These are phyloP conservation scores for Apis mellifera DNA, from an alignment of 1,140 invertebrate species.

Conservation along the genomic window DNA sequence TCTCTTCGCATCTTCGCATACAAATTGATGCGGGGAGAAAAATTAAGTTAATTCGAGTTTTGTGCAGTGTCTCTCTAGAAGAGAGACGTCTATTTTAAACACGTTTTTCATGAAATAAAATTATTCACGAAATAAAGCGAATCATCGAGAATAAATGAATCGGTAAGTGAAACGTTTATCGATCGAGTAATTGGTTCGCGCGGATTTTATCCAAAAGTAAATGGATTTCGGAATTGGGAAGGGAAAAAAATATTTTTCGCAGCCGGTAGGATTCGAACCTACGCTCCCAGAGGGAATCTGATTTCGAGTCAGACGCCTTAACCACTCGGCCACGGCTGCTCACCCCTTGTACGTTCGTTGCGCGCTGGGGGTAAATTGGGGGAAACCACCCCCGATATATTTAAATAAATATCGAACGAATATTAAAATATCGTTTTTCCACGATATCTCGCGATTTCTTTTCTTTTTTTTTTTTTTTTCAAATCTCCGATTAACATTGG, in stretches of 20 bases:
- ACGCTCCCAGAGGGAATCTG: slow-evolving; percentile 85
- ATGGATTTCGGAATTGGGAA: slow-evolving; percentile 24
- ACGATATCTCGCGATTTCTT: no score
- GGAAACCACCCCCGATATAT: neutral
- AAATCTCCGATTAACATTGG: no score
- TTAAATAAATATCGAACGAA: neutral
- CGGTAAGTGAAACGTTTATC: neutral
- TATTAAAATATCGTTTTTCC: no score
- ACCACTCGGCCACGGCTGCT: slow-evolving; percentile 83
- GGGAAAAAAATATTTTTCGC: slow-evolving; percentile 78
- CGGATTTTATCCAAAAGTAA: no score
- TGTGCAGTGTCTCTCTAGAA: no score
- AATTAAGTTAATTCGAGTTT: no score
- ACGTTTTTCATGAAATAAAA: no score
- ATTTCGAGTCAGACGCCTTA: slow-evolving; percentile 86
- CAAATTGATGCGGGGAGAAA: no score
- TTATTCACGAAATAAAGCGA: no score
- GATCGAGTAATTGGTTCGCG: neutral
- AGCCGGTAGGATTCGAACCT: slow-evolving; percentile 89
- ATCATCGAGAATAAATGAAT: neutral
- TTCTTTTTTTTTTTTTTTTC: no score
- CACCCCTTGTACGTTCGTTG: slow-evolving; percentile 17
- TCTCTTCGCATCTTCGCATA: no score
- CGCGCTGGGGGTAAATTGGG: neutral
- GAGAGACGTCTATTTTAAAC: no score